Evolutionary conservation across 2,888 invertebrate genomes (phyloP), one percentile per base, ranked within the genome.

Genomic region (Acleris literana): DNA sequence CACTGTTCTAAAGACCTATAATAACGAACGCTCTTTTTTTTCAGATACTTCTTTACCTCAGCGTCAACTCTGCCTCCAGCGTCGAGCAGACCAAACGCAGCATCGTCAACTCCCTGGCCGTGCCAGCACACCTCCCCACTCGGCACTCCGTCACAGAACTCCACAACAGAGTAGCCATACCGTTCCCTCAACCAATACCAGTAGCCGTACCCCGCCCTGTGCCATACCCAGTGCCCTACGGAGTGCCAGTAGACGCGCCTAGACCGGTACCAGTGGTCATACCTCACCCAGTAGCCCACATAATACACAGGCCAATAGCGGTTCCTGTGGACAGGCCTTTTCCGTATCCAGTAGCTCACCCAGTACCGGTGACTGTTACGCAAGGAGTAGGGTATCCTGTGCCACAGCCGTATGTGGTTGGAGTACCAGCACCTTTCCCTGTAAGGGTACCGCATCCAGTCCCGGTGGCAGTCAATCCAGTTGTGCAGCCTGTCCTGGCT

Each of bases 271-370:
- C 80, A 1, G 83, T 87, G 2, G 55, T 75, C 0, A 81, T 93
- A 1, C 93, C 93, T 0, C 92, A 93, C 25, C 92, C 93, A 5
- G 84, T 93, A 13, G 79, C 92, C 0, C 85, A 89, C 20, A 74
- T 86, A 2, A 85, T 93, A 9, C 84, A 86, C 1, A 76, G 93
- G 51, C 91, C 93, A 0, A 73, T 90, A 0, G 90, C 93, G 0
- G 86, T 93, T 1, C 88, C 93, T 3, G 85, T 94, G 0, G 93
- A 94, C 55, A 86, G 94, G 68, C 94, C 94, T 1, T 93, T 93
- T 64, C 92, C 94, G 3, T 93, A 93, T 33, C 90, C 93, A 0
- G 88, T 94, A 0, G 87, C 94, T 13, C 93, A 93, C 62, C 93
- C 93, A 0, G 89, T 93, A 2, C 93, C 93, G 0, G 90, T 93